Evolutionary conservation across 2,797 vertebrate species (phyloP).

Genomic region (Crocidura indochinensis): DNA sequence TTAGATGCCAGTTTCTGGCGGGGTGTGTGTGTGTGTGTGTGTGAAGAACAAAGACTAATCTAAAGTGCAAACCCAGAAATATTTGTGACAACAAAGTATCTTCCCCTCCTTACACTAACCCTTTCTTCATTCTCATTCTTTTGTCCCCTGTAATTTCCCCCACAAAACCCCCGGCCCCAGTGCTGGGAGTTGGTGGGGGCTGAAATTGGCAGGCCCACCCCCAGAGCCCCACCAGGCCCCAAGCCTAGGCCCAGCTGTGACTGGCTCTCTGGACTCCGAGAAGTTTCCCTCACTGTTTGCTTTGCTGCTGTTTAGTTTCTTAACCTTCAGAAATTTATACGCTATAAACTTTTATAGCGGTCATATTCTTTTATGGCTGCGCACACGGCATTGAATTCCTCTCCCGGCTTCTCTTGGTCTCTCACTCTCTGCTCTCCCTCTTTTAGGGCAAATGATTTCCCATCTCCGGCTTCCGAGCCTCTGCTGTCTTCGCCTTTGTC

Average conservation of each 20-base stretch:
- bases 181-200: conserved; percentile 14
- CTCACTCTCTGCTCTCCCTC: conserved; percentile 77
- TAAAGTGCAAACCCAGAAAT: conserved; percentile 86
- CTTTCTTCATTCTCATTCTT: conserved; percentile 50
- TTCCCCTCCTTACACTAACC: conserved; percentile 37
- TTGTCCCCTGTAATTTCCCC: neutral
- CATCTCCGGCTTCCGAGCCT: conserved; percentile 88
- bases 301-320: conserved; percentile 99
- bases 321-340: conserved; percentile 99
- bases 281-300: conserved; percentile 95
- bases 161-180: conserved; percentile 49
- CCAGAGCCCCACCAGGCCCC: conserved; percentile 15
- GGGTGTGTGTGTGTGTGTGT: neutral
- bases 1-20: conserved; percentile 87
- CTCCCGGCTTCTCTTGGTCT: conserved; percentile 91
- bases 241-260: conserved; percentile 85
- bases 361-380: conserved; percentile 99
- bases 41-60: conserved; percentile 91
- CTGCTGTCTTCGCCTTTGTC: conserved; percentile 88
- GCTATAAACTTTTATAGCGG: conserved; percentile 99
- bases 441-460: conserved; percentile 94
- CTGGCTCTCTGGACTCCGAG: conserved; percentile 90
- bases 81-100: conserved; percentile 83
- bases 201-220: neutral
- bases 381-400: conserved; percentile 94